Percentiles rank a stretch among this genome's conserved stretches.
phyloP scores from a whole-genome alignment of 2,888 invertebrate species.

The Cephonodes hylas region DNA sequence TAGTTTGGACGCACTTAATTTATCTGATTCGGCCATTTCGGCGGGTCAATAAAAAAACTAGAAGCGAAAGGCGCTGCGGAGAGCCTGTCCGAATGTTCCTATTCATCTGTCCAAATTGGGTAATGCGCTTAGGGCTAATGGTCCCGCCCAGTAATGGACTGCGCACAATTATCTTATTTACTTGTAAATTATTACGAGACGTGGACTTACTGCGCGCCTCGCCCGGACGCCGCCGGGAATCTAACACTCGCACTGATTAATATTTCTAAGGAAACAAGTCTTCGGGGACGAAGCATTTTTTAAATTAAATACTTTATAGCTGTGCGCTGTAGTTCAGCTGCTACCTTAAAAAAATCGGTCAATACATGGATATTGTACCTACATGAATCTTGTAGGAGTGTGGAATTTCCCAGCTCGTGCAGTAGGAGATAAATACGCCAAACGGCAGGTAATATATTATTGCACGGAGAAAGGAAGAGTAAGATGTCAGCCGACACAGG shows the following conservation, averaged over 20 bases:
- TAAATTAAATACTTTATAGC: too few species aligned
- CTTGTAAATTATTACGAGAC: slow-evolving; percentile 1
- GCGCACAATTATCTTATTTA: slow-evolving; percentile 3
- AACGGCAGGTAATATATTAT: too few species aligned
- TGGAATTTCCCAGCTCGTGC: too few species aligned
- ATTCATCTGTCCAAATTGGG: not conserved
- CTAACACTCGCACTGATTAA: not conserved
- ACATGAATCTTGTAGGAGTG: too few species aligned
- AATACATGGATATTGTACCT: too few species aligned
- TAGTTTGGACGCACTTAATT: not conserved
- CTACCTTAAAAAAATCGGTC: too few species aligned
- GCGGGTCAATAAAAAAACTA: not conserved
- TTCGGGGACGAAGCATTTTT: too few species aligned
- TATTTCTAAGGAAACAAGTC: not conserved
- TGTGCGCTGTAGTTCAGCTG: too few species aligned
- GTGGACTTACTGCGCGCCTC: not conserved
- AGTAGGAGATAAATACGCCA: too few species aligned
- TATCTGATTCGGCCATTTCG: not conserved
- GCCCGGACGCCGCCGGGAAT: too few species aligned
- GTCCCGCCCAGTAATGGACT: not conserved
- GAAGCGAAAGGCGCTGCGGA: not conserved
- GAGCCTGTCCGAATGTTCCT: not conserved
- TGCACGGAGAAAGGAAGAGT: too few species aligned
- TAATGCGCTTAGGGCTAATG: slow-evolving; percentile 3
- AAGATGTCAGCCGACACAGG: too few species aligned